Evolutionary conservation across 2,797 vertebrate species (phyloP), one percentile per base, ranked within the genome.

Genomic region (Poecilia velifera): DNA sequence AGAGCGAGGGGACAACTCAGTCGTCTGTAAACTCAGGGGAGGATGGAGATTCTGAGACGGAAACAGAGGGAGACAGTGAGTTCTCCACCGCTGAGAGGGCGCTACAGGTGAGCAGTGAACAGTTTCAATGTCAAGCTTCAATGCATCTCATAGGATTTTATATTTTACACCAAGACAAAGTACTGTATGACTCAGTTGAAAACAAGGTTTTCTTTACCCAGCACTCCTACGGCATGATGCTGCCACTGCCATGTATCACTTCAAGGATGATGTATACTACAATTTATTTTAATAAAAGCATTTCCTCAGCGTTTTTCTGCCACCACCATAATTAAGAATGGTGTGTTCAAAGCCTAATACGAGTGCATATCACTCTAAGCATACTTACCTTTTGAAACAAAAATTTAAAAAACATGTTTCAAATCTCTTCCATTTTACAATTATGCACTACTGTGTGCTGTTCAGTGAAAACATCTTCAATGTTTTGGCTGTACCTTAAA

Each of bases 21-120:
- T 96, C 96, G 0, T 96, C 97, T 14, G 91, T 97, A 68, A 96
- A 95, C 89, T 94, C 98, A 41, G 97, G 96, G 47, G 98, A 98
- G 1, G 98, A 98, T 34, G 97, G 96, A 0, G 97, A 99, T 92
- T 96, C 95, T 0, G 96, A 94, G 71, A 97, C 97, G 0, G 98
- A 99, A 79, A 98, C 97, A 0, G 98, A 99, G 76, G 98, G 96
- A 10, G 98, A 99, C 92, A 98, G 97, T 9, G 98, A 98, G 85
- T 96, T 96, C 53, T 98, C 92, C 79, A 92, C 96, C 53, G 95
- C 94, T 82, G 98, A 98, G 78, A 96, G 96, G 76, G 97, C 97
- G 47, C 96, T 94, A 82, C 96, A 99, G 97, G 98, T 99, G 89
- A 96, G 96, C 12, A 25, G 34, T 6, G 36, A 25, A 25, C 20